Evolutionary conservation across 2,113 vertebrate genomes (phyloP).

Genomic region (Lipophrys pholis): DNA sequence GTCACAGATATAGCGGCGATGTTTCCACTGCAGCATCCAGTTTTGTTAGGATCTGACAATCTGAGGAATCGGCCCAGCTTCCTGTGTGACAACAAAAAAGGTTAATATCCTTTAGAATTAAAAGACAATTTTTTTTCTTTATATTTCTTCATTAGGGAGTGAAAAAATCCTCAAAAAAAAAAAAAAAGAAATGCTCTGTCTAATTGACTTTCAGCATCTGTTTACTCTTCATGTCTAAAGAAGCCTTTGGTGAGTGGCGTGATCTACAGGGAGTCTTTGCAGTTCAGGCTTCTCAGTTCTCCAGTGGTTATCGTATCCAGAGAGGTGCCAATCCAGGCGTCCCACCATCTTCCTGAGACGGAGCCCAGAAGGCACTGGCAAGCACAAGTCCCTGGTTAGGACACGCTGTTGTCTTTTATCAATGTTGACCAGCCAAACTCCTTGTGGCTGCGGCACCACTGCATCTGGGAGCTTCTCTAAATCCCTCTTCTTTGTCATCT

Average conservation of each 20-base stretch:
- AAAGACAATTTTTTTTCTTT: too few relatives aligned
- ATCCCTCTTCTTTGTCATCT: constrained; percentile 77
- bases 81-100: not conserved
- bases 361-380: constrained; percentile 53
- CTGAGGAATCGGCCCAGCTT: constrained; percentile 8
- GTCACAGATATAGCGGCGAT: constrained; percentile 15
- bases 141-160: constrained; percentile 4
- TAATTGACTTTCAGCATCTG: constrained; percentile 63
- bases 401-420: constrained; percentile 73
- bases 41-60: constrained; percentile 21
- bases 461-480: constrained; percentile 59
- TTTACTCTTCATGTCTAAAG: constrained; percentile 51
- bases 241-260: constrained; percentile 49
- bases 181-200: constrained; percentile 32
- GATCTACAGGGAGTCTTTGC: constrained; percentile 57
- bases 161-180: not conserved
- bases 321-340: constrained; percentile 72
- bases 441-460: constrained; percentile 56
- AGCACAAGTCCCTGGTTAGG: constrained; percentile 70
- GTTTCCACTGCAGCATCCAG: constrained; percentile 9
- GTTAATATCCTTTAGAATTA: too few relatives aligned
- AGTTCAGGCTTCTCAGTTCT: constrained; percentile 46
- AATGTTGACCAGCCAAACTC: constrained; percentile 79
- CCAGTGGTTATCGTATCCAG: constrained; percentile 50
- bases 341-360: constrained; percentile 44